Evolutionary conservation across 1,140 invertebrate species (phyloP), one percentile per base, ranked within the genome.

Genomic region (Megathymus violae): DNA sequence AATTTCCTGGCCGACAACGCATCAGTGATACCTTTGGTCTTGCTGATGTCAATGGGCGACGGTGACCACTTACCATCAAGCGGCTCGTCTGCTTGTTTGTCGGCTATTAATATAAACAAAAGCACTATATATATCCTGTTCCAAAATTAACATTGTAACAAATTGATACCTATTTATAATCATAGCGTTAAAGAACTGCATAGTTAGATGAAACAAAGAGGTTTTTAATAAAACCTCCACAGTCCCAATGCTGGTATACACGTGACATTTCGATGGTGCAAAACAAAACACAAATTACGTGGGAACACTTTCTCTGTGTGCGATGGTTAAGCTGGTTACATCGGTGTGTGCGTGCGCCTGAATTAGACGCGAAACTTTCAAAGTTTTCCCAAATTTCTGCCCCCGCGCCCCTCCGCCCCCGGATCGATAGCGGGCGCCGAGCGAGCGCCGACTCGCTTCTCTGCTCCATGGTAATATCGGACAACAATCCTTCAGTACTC

Each of bases 361-460:
- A 91, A 91, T 91, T 91, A 91, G 88, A 91, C 88, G 88, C 80
- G 86, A 89, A 91, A 91, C 88, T 91, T 91, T 91, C 88, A 88
- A 91, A 91, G 88, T 91, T 91, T 91, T 91, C 88, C 88, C 88
- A 88, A 91, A 91, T 91, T 91, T 87, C 76, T 82, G 77, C 83
- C 83, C 81, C 82, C 82, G 74, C 75, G 58, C 52, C 67, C 65
- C 66, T 70, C 73, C 77, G 60, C 72, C 66, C 71, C 67, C 72
- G 69, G 88, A 88, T 89, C 87, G 87, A 89, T 89, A 88, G 64
- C 82, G 83, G 58, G 78, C 78, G 77, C 71, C 78, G 80, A 76
- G 80, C 79, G 82, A 76, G 74, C 78, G 70, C 73, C 67, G 73
- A 63, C 69, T 80, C 84, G 74, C 76, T 77, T 81, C 80, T n/a